Evolutionary conservation across 2,888 invertebrate genomes (phyloP).

Genomic region (Leptinotarsa rubiginosa): DNA sequence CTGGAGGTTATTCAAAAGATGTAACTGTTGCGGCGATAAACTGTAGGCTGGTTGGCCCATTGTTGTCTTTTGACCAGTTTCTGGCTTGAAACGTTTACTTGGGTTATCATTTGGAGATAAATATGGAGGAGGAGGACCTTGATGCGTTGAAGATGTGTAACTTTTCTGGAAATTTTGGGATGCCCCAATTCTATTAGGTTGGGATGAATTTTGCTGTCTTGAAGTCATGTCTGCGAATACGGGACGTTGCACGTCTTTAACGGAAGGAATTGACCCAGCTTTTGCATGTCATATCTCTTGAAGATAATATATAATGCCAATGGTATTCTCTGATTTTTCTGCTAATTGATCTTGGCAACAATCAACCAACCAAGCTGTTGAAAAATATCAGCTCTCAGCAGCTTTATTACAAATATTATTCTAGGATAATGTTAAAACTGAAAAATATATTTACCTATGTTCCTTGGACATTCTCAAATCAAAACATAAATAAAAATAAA

Average conservation of each 20-base stretch:
- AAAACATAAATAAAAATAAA: conserved; percentile 29
- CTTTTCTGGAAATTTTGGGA: conserved; percentile 60
- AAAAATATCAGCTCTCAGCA: conserved; percentile 88
- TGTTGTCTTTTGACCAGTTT: conserved; percentile 59
- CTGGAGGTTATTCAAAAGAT: conserved; percentile 85
- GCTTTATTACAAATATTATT: conserved; percentile 24
- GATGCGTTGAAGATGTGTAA: conserved; percentile 65
- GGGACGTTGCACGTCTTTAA: conserved; percentile 99
- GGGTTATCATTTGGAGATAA: conserved; percentile 69
- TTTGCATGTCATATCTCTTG: conserved; percentile 96
- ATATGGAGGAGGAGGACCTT: conserved; percentile 87
- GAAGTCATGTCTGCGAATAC: conserved; percentile 99
- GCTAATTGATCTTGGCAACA: conserved; percentile 91
- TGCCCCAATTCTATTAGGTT: conserved; percentile 52
- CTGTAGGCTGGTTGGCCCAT: conserved; percentile 71
- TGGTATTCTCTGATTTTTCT: conserved; percentile 83
- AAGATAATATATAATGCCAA: conserved; percentile 73
- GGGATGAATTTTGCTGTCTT: conserved; percentile 64
- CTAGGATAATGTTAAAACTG: conserved; percentile 4
- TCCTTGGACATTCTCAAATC: conserved; percentile 28
- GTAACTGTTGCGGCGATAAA: conserved; percentile 85
- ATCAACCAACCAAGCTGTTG: conserved; percentile 95
- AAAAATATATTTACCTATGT: conserved; percentile 29
- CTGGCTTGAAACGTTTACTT: conserved; percentile 73
- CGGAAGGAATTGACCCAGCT: conserved; percentile 95